phyloP scores from a whole-genome alignment of 92 coral and sea anemone genomes.

The Epizoanthus scotinus region DNA sequence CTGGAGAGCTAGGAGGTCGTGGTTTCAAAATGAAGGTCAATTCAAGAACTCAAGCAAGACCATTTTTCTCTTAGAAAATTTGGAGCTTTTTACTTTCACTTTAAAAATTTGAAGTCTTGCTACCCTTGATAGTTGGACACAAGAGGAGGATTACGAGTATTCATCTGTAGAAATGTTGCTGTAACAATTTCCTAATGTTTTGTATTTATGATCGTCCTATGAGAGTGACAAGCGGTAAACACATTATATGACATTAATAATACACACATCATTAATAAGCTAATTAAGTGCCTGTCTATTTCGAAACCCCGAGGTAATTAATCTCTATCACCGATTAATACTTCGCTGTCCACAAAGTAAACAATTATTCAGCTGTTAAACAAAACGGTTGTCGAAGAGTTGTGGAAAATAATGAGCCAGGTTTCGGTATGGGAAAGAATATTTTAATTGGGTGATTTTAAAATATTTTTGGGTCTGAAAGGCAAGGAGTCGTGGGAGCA shows the following conservation, averaged over 20 bases:
- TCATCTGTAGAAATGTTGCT: too few species aligned
- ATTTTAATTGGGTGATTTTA: not conserved
- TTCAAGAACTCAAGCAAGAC: too few species aligned
- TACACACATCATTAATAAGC: slow-evolving; percentile 9
- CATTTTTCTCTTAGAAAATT: too few species aligned
- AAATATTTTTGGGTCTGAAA: not conserved
- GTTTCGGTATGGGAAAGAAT: not conserved
- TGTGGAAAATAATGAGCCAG: not conserved
- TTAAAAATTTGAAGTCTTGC: too few species aligned
- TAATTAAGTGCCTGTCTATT: not conserved
- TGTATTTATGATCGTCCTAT: not conserved
- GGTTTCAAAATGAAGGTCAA: too few species aligned
- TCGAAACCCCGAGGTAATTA: not conserved
- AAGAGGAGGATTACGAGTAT: too few species aligned
- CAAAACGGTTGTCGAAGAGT: not conserved
- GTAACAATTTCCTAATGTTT: not conserved
- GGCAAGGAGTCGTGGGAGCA: too few species aligned
- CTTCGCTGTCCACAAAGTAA: slow-evolving; percentile 2
- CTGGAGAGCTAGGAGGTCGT: too few species aligned
- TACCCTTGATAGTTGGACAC: too few species aligned
- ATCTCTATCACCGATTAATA: slow-evolving; percentile 11
- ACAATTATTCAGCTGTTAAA: not conserved
- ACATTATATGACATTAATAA: not conserved
- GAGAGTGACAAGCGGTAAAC: not conserved
- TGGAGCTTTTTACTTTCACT: too few species aligned